Evolutionary conservation across 2,888 invertebrate genomes (phyloP).

Genomic region (Taenaris catops): DNA sequence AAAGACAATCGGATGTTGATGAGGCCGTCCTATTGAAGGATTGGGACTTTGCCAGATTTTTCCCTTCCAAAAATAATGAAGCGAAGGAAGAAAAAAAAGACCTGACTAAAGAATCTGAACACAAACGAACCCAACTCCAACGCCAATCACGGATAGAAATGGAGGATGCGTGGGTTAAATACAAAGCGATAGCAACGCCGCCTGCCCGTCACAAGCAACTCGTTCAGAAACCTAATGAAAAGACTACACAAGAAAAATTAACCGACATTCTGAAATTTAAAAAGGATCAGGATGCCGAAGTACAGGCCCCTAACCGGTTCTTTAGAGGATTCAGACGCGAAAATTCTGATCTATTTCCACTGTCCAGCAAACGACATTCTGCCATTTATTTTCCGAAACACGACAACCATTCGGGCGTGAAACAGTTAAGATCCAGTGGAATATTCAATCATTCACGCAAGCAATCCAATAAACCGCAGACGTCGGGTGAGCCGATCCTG

Average conservation of each 20-base stretch:
- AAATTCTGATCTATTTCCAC: slow-evolving; percentile 91
- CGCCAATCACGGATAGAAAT: slow-evolving; percentile 67
- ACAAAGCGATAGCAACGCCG: slow-evolving; percentile 64
- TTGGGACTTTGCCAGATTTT: slow-evolving; percentile 93
- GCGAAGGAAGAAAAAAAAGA: slow-evolving; percentile 51
- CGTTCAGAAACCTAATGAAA: slow-evolving; percentile 52
- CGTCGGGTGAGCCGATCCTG: slow-evolving; percentile 83
- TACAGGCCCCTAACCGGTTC: slow-evolving; percentile 85
- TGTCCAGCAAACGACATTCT: slow-evolving; percentile 86
- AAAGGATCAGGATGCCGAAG: slow-evolving; percentile 85
- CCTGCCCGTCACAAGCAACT: slow-evolving; percentile 60
- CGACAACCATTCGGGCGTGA: slow-evolving; percentile 65
- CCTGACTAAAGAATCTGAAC: slow-evolving; percentile 59
- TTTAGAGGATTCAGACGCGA: slow-evolving; percentile 90
- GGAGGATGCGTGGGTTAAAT: slow-evolving; percentile 68
- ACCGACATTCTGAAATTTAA: slow-evolving; percentile 80
- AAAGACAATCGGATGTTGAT: slow-evolving; percentile 82
- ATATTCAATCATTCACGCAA: slow-evolving; percentile 84
- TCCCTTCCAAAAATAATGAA: slow-evolving; percentile 76
- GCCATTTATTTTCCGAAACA: slow-evolving; percentile 82
- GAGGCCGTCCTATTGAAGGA: slow-evolving; percentile 90
- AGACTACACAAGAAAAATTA: slow-evolving; percentile 64
- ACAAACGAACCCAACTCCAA: slow-evolving; percentile 57
- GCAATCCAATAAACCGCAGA: slow-evolving; percentile 64
- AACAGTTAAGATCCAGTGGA: slow-evolving; percentile 82